These are phyloP conservation scores for Talpa occidentalis DNA, from an alignment of 2,113 vertebrate genomes.

Conservation along the genomic window DNA sequence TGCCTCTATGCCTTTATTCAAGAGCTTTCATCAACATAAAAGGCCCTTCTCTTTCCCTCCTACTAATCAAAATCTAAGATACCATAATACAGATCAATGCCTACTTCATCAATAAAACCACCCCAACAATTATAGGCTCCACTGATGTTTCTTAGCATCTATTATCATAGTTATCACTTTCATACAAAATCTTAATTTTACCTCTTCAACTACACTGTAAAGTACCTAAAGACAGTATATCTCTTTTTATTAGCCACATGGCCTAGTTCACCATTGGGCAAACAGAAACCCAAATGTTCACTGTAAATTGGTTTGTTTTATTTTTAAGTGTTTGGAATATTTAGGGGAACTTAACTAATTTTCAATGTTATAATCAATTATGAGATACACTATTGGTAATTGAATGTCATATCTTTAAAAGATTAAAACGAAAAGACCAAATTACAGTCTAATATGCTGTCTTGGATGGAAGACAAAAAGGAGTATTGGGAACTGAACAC, in stretches of 20 bases:
- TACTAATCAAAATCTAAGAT: conserved; percentile 37
- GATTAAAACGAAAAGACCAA: conserved; percentile 56
- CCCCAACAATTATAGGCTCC: conserved; percentile 22
- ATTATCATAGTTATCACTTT: conserved; percentile 32
- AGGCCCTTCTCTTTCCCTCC: neutral
- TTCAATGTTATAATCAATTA: conserved; percentile 52
- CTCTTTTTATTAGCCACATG: conserved; percentile 46
- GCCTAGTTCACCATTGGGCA: conserved; percentile 24
- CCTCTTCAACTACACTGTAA: conserved; percentile 38
- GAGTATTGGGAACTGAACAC: conserved; percentile 1
- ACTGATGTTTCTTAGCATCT: conserved; percentile 22
- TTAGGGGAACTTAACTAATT: conserved; percentile 39
- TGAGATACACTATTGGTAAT: conserved; percentile 27
- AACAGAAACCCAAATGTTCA: conserved; percentile 12
- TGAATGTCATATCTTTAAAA: conserved; percentile 57
- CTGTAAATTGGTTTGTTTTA: conserved; percentile 30
- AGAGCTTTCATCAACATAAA: conserved; percentile 18
- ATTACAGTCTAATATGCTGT: conserved; percentile 35
- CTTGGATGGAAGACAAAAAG: conserved; percentile 36
- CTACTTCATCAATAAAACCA: conserved; percentile 40
- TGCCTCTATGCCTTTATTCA: conserved; percentile 21
- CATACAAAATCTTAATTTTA: conserved; percentile 10
- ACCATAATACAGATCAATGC: conserved; percentile 8
- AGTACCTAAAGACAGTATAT: conserved; percentile 9
- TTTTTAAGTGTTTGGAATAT: conserved; percentile 61